These are phyloP conservation scores for Carposina sasakii DNA, from an alignment of 1,140 invertebrate species.

Conservation along the genomic window DNA sequence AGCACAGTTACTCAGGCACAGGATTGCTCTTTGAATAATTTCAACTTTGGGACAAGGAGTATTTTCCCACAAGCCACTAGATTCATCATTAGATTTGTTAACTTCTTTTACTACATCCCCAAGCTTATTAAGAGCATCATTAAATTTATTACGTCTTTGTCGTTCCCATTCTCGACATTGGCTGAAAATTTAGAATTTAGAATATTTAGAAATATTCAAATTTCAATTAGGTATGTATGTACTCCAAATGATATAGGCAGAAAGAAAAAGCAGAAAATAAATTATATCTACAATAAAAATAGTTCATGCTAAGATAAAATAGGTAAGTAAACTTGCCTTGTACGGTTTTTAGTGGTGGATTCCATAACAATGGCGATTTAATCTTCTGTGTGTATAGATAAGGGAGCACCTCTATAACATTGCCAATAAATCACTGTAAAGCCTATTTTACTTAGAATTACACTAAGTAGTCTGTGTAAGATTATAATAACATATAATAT, in stretches of 20 bases:
- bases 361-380: too few species aligned
- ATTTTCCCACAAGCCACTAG: constrained; percentile 38
- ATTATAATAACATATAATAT: too few species aligned
- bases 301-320: not conserved
- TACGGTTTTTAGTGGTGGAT: constrained; percentile 34
- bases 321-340: constrained; percentile 30
- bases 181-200: constrained; percentile 28
- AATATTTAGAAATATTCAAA: too few species aligned
- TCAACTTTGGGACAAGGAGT: constrained; percentile 59
- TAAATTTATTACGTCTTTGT: constrained; percentile 56
- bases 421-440: too few species aligned
- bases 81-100: constrained; percentile 37
- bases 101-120: constrained; percentile 52
- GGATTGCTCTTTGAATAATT: constrained; percentile 59
- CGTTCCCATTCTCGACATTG: constrained; percentile 60
- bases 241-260: too few species aligned
- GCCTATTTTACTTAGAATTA: too few species aligned
- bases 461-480: too few species aligned
- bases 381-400: too few species aligned
- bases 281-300: not conserved
- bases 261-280: too few species aligned
- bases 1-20: constrained; percentile 45
- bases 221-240: too few species aligned
- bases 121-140: constrained; percentile 56
- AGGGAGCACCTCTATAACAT: too few species aligned